Evolutionary conservation across 2,888 invertebrate genomes (phyloP).

Genomic region (Priocnemis perturbator): DNA sequence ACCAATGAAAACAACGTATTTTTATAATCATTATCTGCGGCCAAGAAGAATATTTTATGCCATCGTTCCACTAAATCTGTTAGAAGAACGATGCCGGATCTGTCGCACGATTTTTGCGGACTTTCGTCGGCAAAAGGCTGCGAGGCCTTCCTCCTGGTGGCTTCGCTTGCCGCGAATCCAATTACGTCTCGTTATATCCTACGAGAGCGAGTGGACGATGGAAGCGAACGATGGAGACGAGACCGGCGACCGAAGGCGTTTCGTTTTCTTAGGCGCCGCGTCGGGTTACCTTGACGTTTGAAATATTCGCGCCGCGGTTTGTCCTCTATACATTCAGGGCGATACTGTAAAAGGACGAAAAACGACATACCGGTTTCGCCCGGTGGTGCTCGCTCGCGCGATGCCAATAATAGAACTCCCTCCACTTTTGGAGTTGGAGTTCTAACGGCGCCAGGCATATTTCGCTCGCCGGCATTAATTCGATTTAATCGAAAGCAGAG

Average conservation of each 20-base stretch:
- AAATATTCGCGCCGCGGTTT: conserved; percentile 46
- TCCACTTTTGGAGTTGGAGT: conserved; percentile 61
- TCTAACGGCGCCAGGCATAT: conserved; percentile 42
- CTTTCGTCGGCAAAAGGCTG: too few species aligned
- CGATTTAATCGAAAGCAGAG: conserved; percentile 38
- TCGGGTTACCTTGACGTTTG: conserved; percentile 50
- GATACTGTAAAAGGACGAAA: conserved; percentile 60
- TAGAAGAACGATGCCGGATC: too few species aligned
- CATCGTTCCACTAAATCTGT: too few species aligned
- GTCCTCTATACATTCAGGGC: conserved; percentile 46
- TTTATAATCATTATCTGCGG: too few species aligned
- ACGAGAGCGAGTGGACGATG: conserved; percentile 1
- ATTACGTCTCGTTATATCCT: conserved; percentile 10
- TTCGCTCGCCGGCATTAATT: conserved; percentile 38
- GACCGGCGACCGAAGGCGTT: conserved; percentile 19
- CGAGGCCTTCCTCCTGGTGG: too few species aligned
- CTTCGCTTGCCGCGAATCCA: neutral
- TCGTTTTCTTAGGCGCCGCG: conserved; percentile 23
- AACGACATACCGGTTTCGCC: conserved; percentile 53
- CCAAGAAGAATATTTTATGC: too few species aligned
- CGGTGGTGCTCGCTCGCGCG: conserved; percentile 12
- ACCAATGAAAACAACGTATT: too few species aligned
- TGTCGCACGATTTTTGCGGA: too few species aligned
- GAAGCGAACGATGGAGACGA: too few species aligned
- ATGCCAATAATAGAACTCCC: conserved; percentile 61